phyloP scores from a whole-genome alignment of 2,888 invertebrate genomes.

The Iphiclides podalirius region DNA sequence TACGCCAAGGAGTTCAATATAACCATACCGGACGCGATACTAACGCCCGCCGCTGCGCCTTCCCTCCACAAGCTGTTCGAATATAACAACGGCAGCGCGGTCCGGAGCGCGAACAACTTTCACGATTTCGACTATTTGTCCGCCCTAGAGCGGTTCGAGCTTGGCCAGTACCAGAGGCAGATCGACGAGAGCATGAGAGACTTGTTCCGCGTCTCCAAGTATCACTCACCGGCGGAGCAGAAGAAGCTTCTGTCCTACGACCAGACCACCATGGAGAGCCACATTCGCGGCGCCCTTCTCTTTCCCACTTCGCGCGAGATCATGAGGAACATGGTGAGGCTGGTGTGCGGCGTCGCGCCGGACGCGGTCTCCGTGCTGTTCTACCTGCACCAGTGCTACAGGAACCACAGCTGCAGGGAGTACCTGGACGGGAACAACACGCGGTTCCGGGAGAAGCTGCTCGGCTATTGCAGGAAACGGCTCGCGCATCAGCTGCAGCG shows the following conservation, averaged over 20 bases:
- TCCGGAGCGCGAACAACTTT: conserved; percentile 46
- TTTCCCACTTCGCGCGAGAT: conserved; percentile 60
- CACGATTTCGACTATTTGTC: conserved; percentile 60
- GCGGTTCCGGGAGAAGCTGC: conserved; percentile 58
- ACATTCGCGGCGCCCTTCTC: conserved; percentile 53
- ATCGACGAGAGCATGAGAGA: conserved; percentile 54
- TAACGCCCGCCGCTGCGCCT: conserved; percentile 40
- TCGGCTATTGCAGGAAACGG: conserved; percentile 58
- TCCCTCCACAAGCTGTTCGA: conserved; percentile 62
- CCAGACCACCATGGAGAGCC: conserved; percentile 62
- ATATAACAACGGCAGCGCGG: conserved; percentile 50
- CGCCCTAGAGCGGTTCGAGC: conserved; percentile 58
- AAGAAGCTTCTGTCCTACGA: conserved; percentile 53
- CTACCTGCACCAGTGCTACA: conserved; percentile 66
- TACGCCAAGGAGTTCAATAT: conserved; percentile 56
- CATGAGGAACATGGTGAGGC: conserved; percentile 58
- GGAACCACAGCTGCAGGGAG: conserved; percentile 53
- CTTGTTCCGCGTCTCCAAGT: conserved; percentile 47
- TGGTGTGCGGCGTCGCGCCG: conserved; percentile 61
- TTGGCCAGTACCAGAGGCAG: conserved; percentile 59
- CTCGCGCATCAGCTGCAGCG: conserved; percentile 51
- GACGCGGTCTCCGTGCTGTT: conserved; percentile 62
- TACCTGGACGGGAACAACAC: conserved; percentile 61
- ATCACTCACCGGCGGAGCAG: conserved; percentile 35
- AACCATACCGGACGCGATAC: conserved; percentile 51